A percentile compares a stretch with the other conserved stretches of the same genome.
Evolutionary conservation across 2,888 invertebrate genomes (phyloP).

Genomic region (Ligdia adustata): DNA sequence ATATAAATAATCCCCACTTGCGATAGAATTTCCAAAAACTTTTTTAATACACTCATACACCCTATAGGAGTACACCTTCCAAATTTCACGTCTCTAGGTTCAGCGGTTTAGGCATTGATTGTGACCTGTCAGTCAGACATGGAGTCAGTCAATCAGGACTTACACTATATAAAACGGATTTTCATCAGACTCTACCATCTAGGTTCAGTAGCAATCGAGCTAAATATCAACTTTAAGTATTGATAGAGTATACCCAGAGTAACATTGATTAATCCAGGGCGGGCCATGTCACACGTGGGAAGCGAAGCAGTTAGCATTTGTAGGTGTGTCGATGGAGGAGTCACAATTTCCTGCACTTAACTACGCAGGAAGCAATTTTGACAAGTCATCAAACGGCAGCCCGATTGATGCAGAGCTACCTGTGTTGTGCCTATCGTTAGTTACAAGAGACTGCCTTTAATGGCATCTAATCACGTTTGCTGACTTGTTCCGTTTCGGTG

Average conservation of each 20-base stretch:
- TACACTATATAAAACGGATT: too few species aligned
- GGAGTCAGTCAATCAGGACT: too few species aligned
- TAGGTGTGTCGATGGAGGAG: conserved; percentile 78
- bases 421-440: conserved; percentile 67
- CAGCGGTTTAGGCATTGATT: too few species aligned
- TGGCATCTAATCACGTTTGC: conserved; percentile 31
- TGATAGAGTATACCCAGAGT: conserved; percentile 2
- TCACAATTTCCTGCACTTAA: conserved; percentile 84
- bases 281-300: conserved; percentile 14
- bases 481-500: conserved; percentile 27
- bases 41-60: too few species aligned
- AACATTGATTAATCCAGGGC: conserved; percentile 10
- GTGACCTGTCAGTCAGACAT: too few species aligned
- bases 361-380: conserved; percentile 82
- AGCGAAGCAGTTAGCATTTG: conserved; percentile 62
- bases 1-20: too few species aligned
- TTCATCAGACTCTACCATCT: too few species aligned
- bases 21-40: too few species aligned
- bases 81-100: too few species aligned
- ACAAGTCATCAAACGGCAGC: conserved; percentile 81
- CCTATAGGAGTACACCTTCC: too few species aligned
- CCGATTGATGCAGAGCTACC: conserved; percentile 62
- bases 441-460: conserved; percentile 52
- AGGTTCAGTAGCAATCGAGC: too few species aligned
- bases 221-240: too few species aligned